phyloP scores from a whole-genome alignment of 2,113 vertebrate genomes.

The Sakesphorus luctuosus region DNA sequence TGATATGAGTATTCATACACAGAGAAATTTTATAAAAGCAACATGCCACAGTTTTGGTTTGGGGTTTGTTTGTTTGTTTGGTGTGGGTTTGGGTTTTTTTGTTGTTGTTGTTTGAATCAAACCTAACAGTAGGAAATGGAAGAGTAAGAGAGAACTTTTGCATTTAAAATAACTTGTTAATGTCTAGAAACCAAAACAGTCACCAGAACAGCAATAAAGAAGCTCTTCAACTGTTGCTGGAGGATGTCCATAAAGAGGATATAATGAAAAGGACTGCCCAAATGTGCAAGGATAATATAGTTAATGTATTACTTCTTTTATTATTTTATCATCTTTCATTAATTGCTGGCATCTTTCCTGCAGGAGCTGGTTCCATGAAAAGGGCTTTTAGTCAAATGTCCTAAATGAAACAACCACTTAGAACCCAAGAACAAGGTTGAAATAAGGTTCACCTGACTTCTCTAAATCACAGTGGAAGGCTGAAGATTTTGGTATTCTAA shows the following conservation, averaged over 20 bases:
- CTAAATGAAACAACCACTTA: slow-evolving; percentile 74
- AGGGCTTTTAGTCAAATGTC: slow-evolving; percentile 82
- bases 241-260: slow-evolving; percentile 74
- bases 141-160: not conserved
- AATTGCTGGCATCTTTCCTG: slow-evolving; percentile 78
- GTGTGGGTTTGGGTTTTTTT: too few relatives aligned
- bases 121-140: not conserved
- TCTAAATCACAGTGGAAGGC: slow-evolving; percentile 53
- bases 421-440: slow-evolving; percentile 73
- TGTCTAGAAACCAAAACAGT: slow-evolving; percentile 62
- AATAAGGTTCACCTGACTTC: slow-evolving; percentile 72
- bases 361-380: slow-evolving; percentile 57
- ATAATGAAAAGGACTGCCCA: slow-evolving; percentile 75
- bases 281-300: slow-evolving; percentile 74
- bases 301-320: slow-evolving; percentile 83
- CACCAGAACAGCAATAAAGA: slow-evolving; percentile 69
- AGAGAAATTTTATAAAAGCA: not conserved
- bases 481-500: not conserved
- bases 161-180: slow-evolving; percentile 43
- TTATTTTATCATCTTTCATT: slow-evolving; percentile 83
- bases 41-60: too few relatives aligned
- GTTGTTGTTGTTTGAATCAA: not conserved
- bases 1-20: not conserved
- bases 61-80: too few relatives aligned
- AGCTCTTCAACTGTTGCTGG: slow-evolving; percentile 62